These are phyloP conservation scores for Planiliza haematocheilus DNA, from an alignment of 2,113 vertebrate genomes.

Conservation along the genomic window DNA sequence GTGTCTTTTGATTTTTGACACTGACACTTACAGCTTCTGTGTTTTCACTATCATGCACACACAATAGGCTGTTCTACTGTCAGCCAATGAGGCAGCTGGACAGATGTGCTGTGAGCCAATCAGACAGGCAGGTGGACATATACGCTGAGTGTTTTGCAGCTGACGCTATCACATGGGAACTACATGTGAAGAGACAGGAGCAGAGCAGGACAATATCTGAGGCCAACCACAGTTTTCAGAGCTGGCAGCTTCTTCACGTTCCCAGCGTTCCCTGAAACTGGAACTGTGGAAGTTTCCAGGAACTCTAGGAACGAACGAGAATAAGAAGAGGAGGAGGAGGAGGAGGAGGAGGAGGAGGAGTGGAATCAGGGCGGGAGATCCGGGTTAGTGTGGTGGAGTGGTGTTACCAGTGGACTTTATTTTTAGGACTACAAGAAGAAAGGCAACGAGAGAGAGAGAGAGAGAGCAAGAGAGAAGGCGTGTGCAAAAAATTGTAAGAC, in stretches of 20 bases:
- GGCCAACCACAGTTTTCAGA: conserved; percentile 18
- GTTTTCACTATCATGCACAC: neutral
- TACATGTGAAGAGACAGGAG: conserved; percentile 46
- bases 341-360: conserved; percentile 29
- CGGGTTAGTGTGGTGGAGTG: conserved; percentile 57
- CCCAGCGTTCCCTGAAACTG: conserved; percentile 57
- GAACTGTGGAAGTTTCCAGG: conserved; percentile 62
- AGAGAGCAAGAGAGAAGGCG: neutral
- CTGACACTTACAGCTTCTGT: too few species aligned
- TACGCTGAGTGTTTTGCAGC: neutral
- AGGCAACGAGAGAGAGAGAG: neutral
- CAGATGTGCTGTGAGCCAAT: conserved; percentile 4
- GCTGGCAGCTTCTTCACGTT: conserved; percentile 40
- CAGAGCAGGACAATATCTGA: conserved; percentile 1
- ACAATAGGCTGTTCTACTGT: neutral
- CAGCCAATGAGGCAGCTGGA: conserved; percentile 6
- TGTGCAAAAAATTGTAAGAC: neutral
- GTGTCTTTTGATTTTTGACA: too few species aligned
- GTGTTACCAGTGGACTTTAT: conserved; percentile 58
- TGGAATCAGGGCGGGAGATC: conserved; percentile 59
- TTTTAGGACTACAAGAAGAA: conserved; percentile 46
- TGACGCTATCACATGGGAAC: conserved; percentile 41
- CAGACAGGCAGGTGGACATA: neutral
- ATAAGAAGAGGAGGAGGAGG: conserved; percentile 21
- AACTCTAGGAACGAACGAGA: conserved; percentile 47